Evolutionary conservation across 2,797 vertebrate species (phyloP).

Genomic region (Lateolabrax maculatus): DNA sequence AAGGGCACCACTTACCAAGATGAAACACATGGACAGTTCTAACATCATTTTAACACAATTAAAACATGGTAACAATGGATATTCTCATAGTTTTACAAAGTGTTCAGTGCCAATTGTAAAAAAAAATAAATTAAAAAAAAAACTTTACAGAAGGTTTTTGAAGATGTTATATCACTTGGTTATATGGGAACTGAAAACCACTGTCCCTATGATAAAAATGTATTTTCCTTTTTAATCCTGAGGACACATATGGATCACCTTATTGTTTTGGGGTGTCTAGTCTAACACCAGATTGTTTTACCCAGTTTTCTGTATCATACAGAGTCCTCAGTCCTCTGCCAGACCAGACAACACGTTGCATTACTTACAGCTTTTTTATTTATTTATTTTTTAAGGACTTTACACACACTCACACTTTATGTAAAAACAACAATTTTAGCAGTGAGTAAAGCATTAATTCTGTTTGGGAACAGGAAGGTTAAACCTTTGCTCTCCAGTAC

Average conservation of each 20-base stretch:
- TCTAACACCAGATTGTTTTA: not conserved
- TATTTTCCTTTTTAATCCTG: not conserved
- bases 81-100: not conserved
- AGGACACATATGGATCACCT: not conserved
- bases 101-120: not conserved
- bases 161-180: not conserved
- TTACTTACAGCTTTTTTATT: conserved; percentile 1
- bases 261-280: not conserved
- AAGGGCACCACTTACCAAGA: conserved; percentile 14
- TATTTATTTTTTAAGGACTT: no score
- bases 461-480: conserved; percentile 10
- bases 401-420: no score
- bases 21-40: not conserved
- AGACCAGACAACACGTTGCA: not conserved
- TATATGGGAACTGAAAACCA: not conserved
- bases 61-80: not conserved
- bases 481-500: not conserved
- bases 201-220: not conserved
- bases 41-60: not conserved
- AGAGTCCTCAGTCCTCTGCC: not conserved
- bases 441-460: not conserved
- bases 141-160: not conserved
- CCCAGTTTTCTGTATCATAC: conserved; percentile 1
- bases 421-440: not conserved
- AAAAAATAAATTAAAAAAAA: not conserved